phyloP scores from a whole-genome alignment of 2,113 vertebrate genomes.

The Myiozetetes cayanensis region DNA sequence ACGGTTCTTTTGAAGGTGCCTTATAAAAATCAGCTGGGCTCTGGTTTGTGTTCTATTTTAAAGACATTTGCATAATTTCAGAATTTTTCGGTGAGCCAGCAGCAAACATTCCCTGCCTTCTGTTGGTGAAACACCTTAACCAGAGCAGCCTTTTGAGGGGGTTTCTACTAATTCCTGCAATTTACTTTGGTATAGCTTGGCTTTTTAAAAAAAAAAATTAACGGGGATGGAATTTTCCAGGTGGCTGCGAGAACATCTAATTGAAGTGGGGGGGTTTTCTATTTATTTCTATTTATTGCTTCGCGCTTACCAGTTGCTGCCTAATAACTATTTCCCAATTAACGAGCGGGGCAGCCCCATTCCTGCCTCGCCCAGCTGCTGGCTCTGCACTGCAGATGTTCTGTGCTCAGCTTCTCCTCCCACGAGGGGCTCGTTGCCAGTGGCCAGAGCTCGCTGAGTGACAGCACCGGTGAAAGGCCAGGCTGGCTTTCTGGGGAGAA shows the following conservation, averaged over 20 bases:
- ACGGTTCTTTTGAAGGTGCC: background rate
- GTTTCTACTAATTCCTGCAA: background rate
- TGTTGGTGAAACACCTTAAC: background rate
- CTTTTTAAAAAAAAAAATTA: background rate
- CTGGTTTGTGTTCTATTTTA: background rate
- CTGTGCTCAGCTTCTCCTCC: background rate
- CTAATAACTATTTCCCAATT: background rate
- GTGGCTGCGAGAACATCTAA: background rate
- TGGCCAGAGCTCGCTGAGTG: background rate
- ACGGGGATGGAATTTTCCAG: background rate
- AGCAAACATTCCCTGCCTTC: background rate
- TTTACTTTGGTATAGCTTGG: background rate
- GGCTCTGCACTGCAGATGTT: constrained; percentile 8
- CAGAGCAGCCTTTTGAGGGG: background rate
- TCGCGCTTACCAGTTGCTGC: background rate
- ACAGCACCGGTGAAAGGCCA: constrained; percentile 4
- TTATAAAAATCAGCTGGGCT: background rate
- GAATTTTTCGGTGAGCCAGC: background rate
- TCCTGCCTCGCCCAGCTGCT: background rate
- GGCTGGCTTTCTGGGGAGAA: constrained; percentile 15
- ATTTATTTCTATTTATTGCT: background rate
- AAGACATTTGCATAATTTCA: background rate
- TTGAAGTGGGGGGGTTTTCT: background rate
- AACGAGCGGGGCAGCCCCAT: background rate
- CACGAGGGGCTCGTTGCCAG: background rate